phyloP scores from a whole-genome alignment of 2,113 vertebrate genomes.

The Anas platyrhynchos region DNA sequence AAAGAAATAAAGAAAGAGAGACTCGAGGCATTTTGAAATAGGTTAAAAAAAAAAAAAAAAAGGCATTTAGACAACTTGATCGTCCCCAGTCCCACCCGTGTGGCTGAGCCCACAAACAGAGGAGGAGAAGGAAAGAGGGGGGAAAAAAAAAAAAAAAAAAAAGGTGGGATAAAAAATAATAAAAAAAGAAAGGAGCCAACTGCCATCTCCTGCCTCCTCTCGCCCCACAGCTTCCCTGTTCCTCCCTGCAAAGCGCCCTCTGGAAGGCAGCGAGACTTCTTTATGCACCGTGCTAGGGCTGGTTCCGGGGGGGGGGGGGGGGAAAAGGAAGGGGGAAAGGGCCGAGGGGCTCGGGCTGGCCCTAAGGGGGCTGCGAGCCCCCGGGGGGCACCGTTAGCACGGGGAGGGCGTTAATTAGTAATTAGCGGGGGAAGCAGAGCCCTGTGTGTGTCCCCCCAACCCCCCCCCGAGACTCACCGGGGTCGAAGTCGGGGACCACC shows the following conservation, averaged over 20 bases:
- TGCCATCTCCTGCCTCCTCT: conserved; percentile 51
- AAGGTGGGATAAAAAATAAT: background rate
- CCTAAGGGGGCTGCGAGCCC: background rate
- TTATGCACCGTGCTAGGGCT: background rate
- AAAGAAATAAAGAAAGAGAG: background rate
- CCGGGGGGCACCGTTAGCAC: no score
- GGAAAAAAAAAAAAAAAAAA: no score
- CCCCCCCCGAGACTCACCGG: conserved; percentile 78
- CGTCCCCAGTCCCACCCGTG: background rate
- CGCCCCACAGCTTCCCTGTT: conserved; percentile 61
- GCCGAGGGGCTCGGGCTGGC: background rate
- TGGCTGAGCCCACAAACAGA: background rate
- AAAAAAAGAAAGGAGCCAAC: background rate
- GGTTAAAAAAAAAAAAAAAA: background rate
- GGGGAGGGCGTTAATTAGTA: no score
- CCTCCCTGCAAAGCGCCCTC: conserved; percentile 59
- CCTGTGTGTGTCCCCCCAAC: no score
- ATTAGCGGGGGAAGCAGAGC: no score
- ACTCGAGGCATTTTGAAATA: background rate
- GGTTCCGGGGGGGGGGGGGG: background rate
- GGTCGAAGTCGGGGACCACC: conserved; percentile 90
- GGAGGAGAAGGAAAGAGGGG: background rate
- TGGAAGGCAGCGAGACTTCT: conserved; percentile 66
- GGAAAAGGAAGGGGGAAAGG: background rate
- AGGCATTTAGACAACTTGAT: conserved; percentile 12